Evolutionary conservation across 1,140 invertebrate genomes (phyloP), one percentile per base, ranked within the genome.

Genomic region (Listronotus bonariensis): DNA sequence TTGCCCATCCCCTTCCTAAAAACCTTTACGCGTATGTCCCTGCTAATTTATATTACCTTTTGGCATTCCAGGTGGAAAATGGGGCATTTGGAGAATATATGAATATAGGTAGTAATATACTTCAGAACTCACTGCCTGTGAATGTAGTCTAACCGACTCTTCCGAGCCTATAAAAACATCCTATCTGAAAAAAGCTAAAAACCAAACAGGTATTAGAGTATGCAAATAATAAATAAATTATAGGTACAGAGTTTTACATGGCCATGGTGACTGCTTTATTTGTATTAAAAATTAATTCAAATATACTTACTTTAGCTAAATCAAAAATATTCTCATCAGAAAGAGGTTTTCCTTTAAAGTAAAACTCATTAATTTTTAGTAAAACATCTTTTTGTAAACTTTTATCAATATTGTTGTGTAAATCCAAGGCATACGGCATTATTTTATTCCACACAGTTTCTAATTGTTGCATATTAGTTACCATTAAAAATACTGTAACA

Each of bases 21-120:
- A n/a, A n/a, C n/a, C n/a, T n/a, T n/a, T n/a, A n/a, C n/a, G n/a
- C n/a, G n/a, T n/a, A n/a, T n/a, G n/a, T n/a, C n/a, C n/a, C n/a
- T n/a, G n/a, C n/a, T n/a, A n/a, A n/a, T n/a, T n/a, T n/a, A n/a
- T n/a, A 26, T 26, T 18, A 48, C 52, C 46, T 26, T 45, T 64
- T 32, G 31, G 36, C 32, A 46, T 57, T 31, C 53, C 53, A 6
- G 26, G 18, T 15, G 56, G 56, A 18, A 61, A 61, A 36, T 46
- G 42, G 3, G 51, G 68, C 46, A 55, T 51, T 42, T 67, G 14
- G 11, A 62, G n/a, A 11, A 63, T 17, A 42, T 84, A 86, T 2
- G 76, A 69, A 67, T 82, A 87, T 6, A 80, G 77, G 69, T 88
- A 87, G 71, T 84, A 79, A 76, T 84, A 85, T 0, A 87, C 82